Conservation (phyloP, 2,888 invertebrate genomes). For the Siphonodentalium dalli region DNA sequence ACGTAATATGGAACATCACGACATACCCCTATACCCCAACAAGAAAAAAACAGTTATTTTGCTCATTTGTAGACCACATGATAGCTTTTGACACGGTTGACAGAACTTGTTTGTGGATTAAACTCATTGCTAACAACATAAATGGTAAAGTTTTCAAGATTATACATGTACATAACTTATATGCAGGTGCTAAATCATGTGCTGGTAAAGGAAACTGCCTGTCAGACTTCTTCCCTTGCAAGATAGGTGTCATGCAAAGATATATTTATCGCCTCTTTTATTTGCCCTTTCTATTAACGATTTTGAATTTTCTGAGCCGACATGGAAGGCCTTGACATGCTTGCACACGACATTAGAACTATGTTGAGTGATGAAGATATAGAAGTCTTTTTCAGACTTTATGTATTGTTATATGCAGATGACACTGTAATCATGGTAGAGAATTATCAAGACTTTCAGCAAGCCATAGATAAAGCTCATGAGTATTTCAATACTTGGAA, state of each 20-base stretch:
- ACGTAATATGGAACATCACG: too few species aligned
- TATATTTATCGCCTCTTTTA: slow-evolving; percentile 11
- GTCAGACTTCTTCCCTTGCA: slow-evolving; percentile 7
- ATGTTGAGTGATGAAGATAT: background rate
- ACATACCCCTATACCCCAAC: too few species aligned
- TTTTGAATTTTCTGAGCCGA: background rate
- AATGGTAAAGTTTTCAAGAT: slow-evolving; percentile 13
- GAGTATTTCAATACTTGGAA: slow-evolving; percentile 8
- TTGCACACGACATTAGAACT: background rate
- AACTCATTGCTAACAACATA: slow-evolving; percentile 6
- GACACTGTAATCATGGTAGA: slow-evolving; percentile 10
- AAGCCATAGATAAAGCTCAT: background rate
- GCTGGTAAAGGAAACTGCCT: background rate
- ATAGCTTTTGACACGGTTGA: too few species aligned
- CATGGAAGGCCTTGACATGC: background rate
- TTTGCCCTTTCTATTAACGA: slow-evolving; percentile 16
- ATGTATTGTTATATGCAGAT: slow-evolving; percentile 14
- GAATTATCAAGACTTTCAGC: slow-evolving; percentile 3
- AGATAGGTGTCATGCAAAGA: slow-evolving; percentile 10
- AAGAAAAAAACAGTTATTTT: too few species aligned
- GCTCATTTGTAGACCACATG: too few species aligned
- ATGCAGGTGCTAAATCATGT: slow-evolving; percentile 19
- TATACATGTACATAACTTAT: slow-evolving; percentile 13
- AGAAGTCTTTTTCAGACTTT: background rate
- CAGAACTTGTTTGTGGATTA: too few species aligned